Conservation (phyloP, 2,888 invertebrate species). For the Volucella inanis region DNA sequence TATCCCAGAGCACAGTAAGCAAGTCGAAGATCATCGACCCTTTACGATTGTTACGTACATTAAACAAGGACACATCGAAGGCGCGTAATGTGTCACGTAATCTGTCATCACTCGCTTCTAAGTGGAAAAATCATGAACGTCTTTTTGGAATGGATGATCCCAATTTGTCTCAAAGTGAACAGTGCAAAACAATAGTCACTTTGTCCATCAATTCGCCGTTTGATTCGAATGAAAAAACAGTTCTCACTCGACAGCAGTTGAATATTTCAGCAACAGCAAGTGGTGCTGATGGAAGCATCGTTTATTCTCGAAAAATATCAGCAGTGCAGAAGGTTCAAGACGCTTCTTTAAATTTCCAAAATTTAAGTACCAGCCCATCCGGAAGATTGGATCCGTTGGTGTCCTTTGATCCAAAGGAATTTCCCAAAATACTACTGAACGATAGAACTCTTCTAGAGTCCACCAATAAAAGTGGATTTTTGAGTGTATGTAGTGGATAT, state of each 20-base stretch:
- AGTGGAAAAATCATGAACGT: conserved; percentile 79
- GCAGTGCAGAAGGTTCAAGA: conserved; percentile 80
- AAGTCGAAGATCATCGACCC: conserved; percentile 80
- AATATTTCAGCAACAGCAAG: conserved; percentile 22
- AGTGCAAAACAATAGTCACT: conserved; percentile 45
- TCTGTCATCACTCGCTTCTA: conserved; percentile 77
- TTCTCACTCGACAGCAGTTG: conserved; percentile 75
- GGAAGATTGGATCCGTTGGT: conserved; percentile 81
- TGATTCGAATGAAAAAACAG: conserved; percentile 78
- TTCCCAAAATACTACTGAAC: conserved; percentile 57
- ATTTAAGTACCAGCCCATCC: conserved; percentile 81
- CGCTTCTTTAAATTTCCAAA: conserved; percentile 79
- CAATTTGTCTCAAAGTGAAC: conserved; percentile 39
- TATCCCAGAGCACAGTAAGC: conserved; percentile 73
- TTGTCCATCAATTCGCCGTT: conserved; percentile 77
- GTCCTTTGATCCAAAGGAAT: conserved; percentile 51
- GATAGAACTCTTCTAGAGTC: conserved; percentile 51
- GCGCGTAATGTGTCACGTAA: conserved; percentile 62
- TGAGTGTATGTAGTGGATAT: conserved; percentile 13
- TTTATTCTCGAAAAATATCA: conserved; percentile 76
- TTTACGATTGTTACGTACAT: conserved; percentile 79
- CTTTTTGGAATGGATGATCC: conserved; percentile 76
- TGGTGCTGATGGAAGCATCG: conserved; percentile 33
- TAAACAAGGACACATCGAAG: conserved; percentile 77
- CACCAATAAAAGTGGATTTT: conserved; percentile 2